These are phyloP conservation scores for Nemurella pictetii DNA, from an alignment of 2,888 invertebrate genomes.

Conservation along the genomic window DNA sequence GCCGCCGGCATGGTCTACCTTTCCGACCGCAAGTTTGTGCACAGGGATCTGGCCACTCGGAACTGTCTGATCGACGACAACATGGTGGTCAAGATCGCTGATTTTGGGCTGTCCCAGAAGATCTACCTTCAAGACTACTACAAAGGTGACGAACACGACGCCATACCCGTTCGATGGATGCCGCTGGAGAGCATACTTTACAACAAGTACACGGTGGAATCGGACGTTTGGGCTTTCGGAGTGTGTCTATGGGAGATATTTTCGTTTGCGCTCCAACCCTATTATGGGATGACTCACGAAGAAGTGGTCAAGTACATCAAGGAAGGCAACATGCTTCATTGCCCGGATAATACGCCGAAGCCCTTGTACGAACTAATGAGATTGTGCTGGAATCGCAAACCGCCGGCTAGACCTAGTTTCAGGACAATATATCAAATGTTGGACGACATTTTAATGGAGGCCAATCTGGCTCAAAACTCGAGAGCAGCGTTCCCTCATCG, in stretches of 20 bases:
- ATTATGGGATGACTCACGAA: slow-evolving; percentile 96
- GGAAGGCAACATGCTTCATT: slow-evolving; percentile 86
- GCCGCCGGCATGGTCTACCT: slow-evolving; percentile 95
- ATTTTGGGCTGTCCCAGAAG: slow-evolving; percentile 94
- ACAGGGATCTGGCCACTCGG: slow-evolving; percentile 91
- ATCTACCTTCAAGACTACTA: slow-evolving; percentile 95
- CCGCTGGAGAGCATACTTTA: slow-evolving; percentile 94
- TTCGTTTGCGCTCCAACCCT: slow-evolving; percentile 93
- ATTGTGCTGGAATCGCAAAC: slow-evolving; percentile 89
- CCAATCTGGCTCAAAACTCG: slow-evolving; percentile 46
- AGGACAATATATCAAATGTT: slow-evolving; percentile 77
- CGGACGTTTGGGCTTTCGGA: slow-evolving; percentile 97
- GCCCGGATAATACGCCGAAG: slow-evolving; percentile 87
- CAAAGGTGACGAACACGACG: slow-evolving; percentile 93
- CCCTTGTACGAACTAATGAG: slow-evolving; percentile 91
- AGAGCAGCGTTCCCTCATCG: slow-evolving; percentile 39
- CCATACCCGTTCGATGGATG: slow-evolving; percentile 98
- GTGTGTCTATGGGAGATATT: slow-evolving; percentile 97
- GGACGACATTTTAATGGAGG: slow-evolving; percentile 63
- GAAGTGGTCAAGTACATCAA: slow-evolving; percentile 94
- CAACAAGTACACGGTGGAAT: slow-evolving; percentile 94
- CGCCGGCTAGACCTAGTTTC: slow-evolving; percentile 84
- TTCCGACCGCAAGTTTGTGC: slow-evolving; percentile 92
- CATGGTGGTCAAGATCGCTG: slow-evolving; percentile 95
- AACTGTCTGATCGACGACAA: slow-evolving; percentile 94